These are phyloP conservation scores for Crossaster papposus DNA, from an alignment of 53 echinoderm and acorn worm species.

Conservation along the genomic window DNA sequence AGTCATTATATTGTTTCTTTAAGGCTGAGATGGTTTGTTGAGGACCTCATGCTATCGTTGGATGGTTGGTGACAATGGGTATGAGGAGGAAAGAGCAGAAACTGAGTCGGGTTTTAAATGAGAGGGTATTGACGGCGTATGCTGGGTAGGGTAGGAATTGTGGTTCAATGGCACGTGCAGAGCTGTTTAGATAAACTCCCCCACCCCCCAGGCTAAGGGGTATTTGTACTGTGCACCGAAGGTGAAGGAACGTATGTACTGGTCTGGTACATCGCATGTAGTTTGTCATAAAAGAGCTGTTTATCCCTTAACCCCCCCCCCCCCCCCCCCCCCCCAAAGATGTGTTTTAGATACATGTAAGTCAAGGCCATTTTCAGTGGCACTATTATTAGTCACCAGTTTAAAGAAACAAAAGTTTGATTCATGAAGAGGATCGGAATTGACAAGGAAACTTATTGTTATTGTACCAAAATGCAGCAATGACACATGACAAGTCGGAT, in stretches of 20 bases:
- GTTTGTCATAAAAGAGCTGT: background rate
- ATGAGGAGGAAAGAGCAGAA: background rate
- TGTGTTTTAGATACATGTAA: no score
- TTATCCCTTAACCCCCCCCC: background rate
- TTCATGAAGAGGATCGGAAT: no score
- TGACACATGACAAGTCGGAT: no score
- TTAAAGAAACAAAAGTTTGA: no score
- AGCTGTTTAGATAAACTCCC: background rate
- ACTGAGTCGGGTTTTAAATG: background rate
- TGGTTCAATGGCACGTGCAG: background rate
- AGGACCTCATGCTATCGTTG: slow-evolving; percentile 16
- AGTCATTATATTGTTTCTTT: slow-evolving; percentile 44
- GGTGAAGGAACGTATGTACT: no score
- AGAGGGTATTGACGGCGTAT: background rate
- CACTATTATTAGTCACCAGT: no score
- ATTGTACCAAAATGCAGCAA: no score
- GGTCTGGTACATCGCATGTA: no score
- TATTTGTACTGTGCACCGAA: no score
- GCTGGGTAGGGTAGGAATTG: background rate
- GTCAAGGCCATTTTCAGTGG: background rate
- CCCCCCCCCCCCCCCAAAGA: background rate
- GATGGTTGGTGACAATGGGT: background rate
- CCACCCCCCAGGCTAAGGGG: no score
- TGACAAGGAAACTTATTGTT: no score
- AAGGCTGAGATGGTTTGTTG: background rate